Percentiles rank a stretch among this genome's conserved stretches.
phyloP scores from a whole-genome alignment of 2,797 vertebrate genomes.

The Myiothlypis coronata region DNA sequence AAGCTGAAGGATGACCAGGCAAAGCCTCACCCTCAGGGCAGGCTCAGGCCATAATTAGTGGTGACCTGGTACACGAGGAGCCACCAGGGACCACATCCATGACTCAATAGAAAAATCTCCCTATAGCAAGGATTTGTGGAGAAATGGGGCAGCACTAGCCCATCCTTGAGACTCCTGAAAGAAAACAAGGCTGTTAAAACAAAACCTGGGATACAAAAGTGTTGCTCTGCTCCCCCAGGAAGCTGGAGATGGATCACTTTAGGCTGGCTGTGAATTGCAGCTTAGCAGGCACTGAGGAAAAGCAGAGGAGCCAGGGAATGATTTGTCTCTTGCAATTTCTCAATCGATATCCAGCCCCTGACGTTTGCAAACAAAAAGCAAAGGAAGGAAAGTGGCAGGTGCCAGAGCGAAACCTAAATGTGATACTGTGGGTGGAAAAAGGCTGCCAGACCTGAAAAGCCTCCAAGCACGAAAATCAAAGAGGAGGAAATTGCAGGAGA shows the following conservation, averaged over 20 bases:
- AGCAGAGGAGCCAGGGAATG: constrained; percentile 13
- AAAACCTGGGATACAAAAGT: not conserved
- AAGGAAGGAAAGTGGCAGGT: constrained; percentile 44
- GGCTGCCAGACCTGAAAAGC: constrained; percentile 52
- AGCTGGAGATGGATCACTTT: constrained; percentile 15
- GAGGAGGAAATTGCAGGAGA: constrained; percentile 23
- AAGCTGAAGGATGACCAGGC: not conserved
- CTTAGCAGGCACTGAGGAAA: not conserved
- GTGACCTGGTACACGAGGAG: rapidly evolving
- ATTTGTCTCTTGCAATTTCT: constrained; percentile 51
- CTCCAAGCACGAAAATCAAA: constrained; percentile 35
- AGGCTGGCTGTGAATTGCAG: constrained; percentile 19
- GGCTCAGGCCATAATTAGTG: rapidly evolving
- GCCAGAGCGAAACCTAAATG: constrained; percentile 31
- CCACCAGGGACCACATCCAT: rapidly evolving
- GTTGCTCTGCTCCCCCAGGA: not conserved
- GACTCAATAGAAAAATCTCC: not conserved
- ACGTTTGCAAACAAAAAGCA: constrained; percentile 42
- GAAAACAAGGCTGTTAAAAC: constrained; percentile 8
- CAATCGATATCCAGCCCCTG: constrained; percentile 31
- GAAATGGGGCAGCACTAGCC: not conserved
- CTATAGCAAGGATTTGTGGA: not conserved
- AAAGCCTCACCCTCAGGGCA: not conserved
- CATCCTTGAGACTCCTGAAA: not conserved
- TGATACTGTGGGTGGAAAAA: constrained; percentile 51